Evolutionary conservation across 1,140 invertebrate genomes (phyloP), one percentile per base, ranked within the genome.

Genomic region (Drosophila gunungcola): DNA sequence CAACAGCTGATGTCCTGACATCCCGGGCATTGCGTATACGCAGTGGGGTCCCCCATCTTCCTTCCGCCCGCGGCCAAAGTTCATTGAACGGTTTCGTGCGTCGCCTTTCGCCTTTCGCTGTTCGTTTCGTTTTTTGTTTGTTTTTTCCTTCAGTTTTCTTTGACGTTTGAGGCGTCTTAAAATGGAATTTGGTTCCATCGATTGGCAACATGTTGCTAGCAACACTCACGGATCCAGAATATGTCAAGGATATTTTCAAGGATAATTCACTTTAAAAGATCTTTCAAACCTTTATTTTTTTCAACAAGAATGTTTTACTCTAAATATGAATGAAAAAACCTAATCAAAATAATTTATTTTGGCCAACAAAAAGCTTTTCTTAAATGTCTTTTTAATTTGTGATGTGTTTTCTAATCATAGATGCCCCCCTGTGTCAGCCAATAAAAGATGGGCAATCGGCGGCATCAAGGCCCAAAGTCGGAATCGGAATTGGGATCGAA

Each of bases 11-110:
- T 78, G 73, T 69, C 42, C 48, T 63, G 49, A 42, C 42, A 21
- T 57, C 75, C 52, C 73, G 45, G 60, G 56, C 67, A 56, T 85
- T 84, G 81, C 81, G 81, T 85, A 84, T 85, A 85, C 81, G 81
- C 81, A 68, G 56, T 63, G 76, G 69, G 16, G 27, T 58, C 39
- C 53, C n/a, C 52, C 29, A 7, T 10, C 16, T 21, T 21, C 32
- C 16, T 10, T 9, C 25, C 29, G 55, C 41, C 48, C 34, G 27
- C 63, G 43, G 49, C 27, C 55, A 72, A 69, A 78, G 81, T 84
- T 84, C 81, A 65, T 83, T 81, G 80, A 83, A 83, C 80, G 78
- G 51, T 42, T 64, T 60, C 49, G 60, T 39, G 48, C 13, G 48
- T 34, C 48, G 48, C 29, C 27, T 21, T n/a, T 29, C 49, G 29